These are phyloP conservation scores for Silurus aristotelis DNA, from an alignment of 2,797 vertebrate genomes.

Conservation along the genomic window DNA sequence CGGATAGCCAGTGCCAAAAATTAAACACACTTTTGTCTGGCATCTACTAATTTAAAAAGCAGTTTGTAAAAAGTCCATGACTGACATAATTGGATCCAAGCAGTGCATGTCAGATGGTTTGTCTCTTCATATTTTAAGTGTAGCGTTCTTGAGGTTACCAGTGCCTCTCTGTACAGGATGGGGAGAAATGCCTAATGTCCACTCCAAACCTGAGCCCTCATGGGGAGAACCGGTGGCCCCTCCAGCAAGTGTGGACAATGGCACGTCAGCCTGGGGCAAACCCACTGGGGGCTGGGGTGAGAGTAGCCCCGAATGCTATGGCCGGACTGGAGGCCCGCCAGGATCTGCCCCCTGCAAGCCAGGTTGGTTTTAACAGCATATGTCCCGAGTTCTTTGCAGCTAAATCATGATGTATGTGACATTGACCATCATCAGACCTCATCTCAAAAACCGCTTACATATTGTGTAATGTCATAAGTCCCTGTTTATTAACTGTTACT, in stretches of 20 bases:
- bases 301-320: conserved; percentile 79
- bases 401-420: neutral
- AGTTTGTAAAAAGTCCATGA: neutral
- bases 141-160: neutral
- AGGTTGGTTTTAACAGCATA: conserved; percentile 67
- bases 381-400: neutral
- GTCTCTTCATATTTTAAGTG: neutral
- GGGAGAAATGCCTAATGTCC: conserved; percentile 91
- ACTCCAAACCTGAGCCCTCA: conserved; percentile 85
- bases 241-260: conserved; percentile 88
- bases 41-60: neutral
- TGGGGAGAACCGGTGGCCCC: conserved; percentile 93
- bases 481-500: no score
- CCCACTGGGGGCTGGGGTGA: conserved; percentile 83
- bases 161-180: conserved; percentile 74
- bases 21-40: neutral
- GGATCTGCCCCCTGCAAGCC: conserved; percentile 86
- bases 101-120: neutral
- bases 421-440: neutral
- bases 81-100: neutral
- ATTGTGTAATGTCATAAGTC: no score
- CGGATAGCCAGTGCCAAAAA: neutral
- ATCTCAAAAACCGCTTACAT: no score
- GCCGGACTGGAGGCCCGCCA: conserved; percentile 81
- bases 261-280: conserved; percentile 93